Base-by-base conservation (phyloP, 35 echinoderm and acorn worm species). In the Patiria miniata region DNA sequence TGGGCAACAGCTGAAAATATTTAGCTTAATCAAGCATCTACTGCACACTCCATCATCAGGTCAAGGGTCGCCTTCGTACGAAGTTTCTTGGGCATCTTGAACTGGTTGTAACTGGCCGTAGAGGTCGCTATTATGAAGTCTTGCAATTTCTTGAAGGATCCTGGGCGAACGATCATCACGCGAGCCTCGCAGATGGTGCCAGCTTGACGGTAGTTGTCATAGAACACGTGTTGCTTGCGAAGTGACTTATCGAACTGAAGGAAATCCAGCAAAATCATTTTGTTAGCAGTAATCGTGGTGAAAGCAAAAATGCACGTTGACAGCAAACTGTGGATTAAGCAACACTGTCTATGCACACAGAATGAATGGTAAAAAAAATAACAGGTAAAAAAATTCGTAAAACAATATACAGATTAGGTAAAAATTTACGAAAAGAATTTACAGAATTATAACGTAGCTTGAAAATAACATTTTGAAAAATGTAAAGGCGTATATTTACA, bases 71-170 rank as follows among this genome's bases (percentile, higher is more conserved):
- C 87, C n/a, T 68, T 61, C 7, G 81, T 90, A 42, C 87, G 84
- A 2, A 94, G 58, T 52, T 86, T 89, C 23, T 78, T 52, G 7
- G 92, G 92, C 77, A 89, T 89, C 40, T 94, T 94, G 36, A 94
- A 89, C 77, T 94, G 92, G 51, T 81, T 51, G 5, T 51, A 56
- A 21, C 54, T 52, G 3, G 92, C 81, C 36, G 87, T 82, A 7
- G 92, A 69, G 23, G 80, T 89, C 19, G 61, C 77, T 80, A 94
- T 34, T 16, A 89, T 79, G 78, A 73, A 89, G 8, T 57, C 39
- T 60, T 82, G 81, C 16, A 93, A 52, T 54, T 88, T 88, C 17
- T 77, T 55, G 80, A 93, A 93, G 0, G 87, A 36, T 5, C 87
- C 87, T 26, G 76, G 19, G 21, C 68, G 84, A 1, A 94, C 92